A percentile compares a stretch with the other conserved stretches of the same genome.
Evolutionary conservation across 2,113 vertebrate genomes (phyloP).

Genomic region (Proterorhinus semilunaris): DNA sequence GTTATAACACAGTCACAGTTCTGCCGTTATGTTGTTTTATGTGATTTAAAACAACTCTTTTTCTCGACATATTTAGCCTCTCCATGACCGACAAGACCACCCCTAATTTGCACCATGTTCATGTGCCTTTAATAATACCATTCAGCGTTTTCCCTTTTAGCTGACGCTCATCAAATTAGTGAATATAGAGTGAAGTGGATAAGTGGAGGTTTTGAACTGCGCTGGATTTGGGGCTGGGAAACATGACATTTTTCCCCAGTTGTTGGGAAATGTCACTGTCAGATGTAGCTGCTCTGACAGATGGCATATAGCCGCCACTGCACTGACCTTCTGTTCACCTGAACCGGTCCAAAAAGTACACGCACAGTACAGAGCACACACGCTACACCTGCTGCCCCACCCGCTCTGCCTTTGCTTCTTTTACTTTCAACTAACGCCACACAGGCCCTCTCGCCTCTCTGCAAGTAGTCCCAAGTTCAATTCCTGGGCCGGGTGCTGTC

Average conservation of each 20-base stretch:
- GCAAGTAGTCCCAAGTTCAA: too few relatives aligned
- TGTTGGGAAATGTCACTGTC: slow-evolving; percentile 51
- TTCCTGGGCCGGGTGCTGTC: too few relatives aligned
- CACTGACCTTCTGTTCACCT: slow-evolving; percentile 60
- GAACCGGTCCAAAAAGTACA: slow-evolving; percentile 10
- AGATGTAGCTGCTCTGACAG: slow-evolving; percentile 55
- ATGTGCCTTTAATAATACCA: not conserved
- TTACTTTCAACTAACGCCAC: not conserved
- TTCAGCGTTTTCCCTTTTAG: not conserved
- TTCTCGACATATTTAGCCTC: not conserved
- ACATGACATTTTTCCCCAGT: slow-evolving; percentile 27
- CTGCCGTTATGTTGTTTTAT: too few relatives aligned
- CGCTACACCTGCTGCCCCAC: slow-evolving; percentile 35
- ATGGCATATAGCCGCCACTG: slow-evolving; percentile 56
- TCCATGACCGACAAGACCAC: not conserved
- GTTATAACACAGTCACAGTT: not conserved
- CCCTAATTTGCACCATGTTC: not conserved
- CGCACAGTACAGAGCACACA: slow-evolving; percentile 16
- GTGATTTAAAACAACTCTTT: too few relatives aligned
- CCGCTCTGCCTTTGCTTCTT: not conserved
- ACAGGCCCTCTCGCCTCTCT: too few relatives aligned
- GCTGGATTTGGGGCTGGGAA: not conserved
- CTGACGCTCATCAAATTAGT: slow-evolving; percentile 1
- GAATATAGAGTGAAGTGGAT: not conserved
- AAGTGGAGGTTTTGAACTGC: slow-evolving; percentile 1